Evolutionary conservation across 2,888 invertebrate species (phyloP), one percentile per base, ranked within the genome.

Genomic region (Tetanocera ferruginea): DNA sequence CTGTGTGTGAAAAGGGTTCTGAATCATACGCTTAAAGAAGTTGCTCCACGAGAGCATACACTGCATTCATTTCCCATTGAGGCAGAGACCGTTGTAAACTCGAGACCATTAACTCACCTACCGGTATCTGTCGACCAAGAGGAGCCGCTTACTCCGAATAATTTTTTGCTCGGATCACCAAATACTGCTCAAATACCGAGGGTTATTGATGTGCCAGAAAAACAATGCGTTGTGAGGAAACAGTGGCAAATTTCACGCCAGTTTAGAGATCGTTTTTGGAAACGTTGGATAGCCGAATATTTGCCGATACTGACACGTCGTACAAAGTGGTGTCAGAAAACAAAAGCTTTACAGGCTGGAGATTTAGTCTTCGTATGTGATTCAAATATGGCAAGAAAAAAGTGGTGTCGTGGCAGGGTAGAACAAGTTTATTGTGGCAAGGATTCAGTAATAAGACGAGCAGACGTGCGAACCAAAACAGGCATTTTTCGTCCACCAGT

Each of bases 401-500:
- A 80, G 49, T 84, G 83, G 83, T 78, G 70, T 34, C 62, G 76
- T 70, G 85, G 83, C 6, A 31, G 69, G 43, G 83, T 84, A 60
- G 82, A 80, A 34, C 51, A 77, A 37, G 77, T 80, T 1, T 78
- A 82, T 55, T 51, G 77, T 3, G 85, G 84, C 1, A 25, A 55
- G 1, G 84, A 85, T 77, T 83, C 82, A 25, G 79, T 81, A 17
- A 73, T 80, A 0, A 80, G 84, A 8, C 70, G 82, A 57, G 84
- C 82, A 1, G 80, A 83, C 55, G 82, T 85, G n/a, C 77, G 76
- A 43, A 84, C 84, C 9, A 71, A 75, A 8, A 72, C 77, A 8
- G 84, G 84, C 11, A 55, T 77, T 5, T 66, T 83, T 23, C 82
- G 81, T 8, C 81, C 83, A n/a, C 80, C 83, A 14, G 83, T 81